Evolutionary conservation across 2,113 vertebrate species (phyloP), one percentile per base, ranked within the genome.

Genomic region (Trochalopteron elliotii): DNA sequence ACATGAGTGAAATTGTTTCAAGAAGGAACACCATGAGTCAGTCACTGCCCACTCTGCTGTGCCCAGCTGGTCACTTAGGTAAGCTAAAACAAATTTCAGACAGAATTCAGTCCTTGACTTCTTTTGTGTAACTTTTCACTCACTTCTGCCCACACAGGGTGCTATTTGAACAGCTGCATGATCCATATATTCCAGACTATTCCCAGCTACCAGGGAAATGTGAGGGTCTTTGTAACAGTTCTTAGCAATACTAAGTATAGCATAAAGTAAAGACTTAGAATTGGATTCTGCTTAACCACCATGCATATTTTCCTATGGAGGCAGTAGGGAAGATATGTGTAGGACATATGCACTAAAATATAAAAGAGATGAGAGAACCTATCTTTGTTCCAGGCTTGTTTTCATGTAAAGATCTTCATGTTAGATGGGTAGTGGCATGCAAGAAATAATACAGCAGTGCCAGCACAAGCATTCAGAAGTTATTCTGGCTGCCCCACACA

Each of bases 31-130:
- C 24, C 44, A 13, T 14, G 24, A 83, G 30, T 59, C 35, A 75
- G 33, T 47, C 39, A 37, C 44, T 3, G 0, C 55, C 56, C 18
- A 31, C 31, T 61, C 31, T 82, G 25, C 63, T 81, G 23, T 42
- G n/a, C 25, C 27, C 30, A 69, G 37, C 49, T 87, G 52, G 25
- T 33, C 69, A 40, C 61, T 53, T 52, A 68, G 42, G 35, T 24
- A 37, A n/a, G 20, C 49, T 75, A 84, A 72, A 93, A 69, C 44
- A 85, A 87, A 87, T 72, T 85, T 93, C 69, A 91, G 64, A 47
- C 2, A 63, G 18, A 89, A 80, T 67, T 92, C 21, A 33, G 10
- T n/a, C 60, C 14, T 68, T 89, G 14, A 27, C 2, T 87, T 82
- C 30, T 79, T 83, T 71, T 78, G 50, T 65, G 21, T 69, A 64